A percentile compares a stretch with the other conserved stretches of the same genome.
phyloP scores from a whole-genome alignment of 2,888 invertebrate genomes.

The Tanaodytes sp. region DNA sequence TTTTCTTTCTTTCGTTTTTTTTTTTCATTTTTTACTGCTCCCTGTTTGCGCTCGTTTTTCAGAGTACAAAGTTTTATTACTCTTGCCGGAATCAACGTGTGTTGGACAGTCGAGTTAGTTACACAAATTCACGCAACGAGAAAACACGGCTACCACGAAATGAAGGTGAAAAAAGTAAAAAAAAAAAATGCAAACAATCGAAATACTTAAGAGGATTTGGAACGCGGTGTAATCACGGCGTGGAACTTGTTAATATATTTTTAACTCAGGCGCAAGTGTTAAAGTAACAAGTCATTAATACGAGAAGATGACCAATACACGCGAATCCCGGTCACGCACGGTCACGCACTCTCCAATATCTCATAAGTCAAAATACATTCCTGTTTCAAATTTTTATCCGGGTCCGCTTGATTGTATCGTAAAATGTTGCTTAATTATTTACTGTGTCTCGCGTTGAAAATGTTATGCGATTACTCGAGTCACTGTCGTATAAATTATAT shows the following conservation, averaged over 20 bases:
- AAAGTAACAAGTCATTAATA: slow-evolving; percentile 64
- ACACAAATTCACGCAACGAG: slow-evolving; percentile 55
- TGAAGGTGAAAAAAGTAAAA: neutral
- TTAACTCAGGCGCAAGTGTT: slow-evolving; percentile 57
- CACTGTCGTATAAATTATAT: neutral
- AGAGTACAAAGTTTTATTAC: slow-evolving; percentile 48
- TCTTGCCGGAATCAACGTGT: slow-evolving; percentile 31
- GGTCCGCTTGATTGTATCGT: slow-evolving; percentile 22
- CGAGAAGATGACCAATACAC: slow-evolving; percentile 55
- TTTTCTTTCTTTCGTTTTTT: no score
- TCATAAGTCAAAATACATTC: slow-evolving; percentile 58
- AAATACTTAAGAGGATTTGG: slow-evolving; percentile 58
- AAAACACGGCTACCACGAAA: slow-evolving; percentile 10
- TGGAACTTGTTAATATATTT: slow-evolving; percentile 69
- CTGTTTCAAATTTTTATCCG: slow-evolving; percentile 51
- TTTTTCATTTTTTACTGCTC: slow-evolving; percentile 34
- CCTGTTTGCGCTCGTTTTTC: slow-evolving; percentile 32
- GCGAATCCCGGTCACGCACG: slow-evolving; percentile 64
- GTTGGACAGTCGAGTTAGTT: slow-evolving; percentile 46
- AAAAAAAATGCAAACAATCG: no score
- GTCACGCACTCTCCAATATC: slow-evolving; percentile 58
- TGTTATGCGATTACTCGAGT: neutral
- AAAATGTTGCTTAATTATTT: slow-evolving; percentile 38
- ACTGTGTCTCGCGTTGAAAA: neutral
- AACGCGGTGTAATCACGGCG: slow-evolving; percentile 57